Evolutionary conservation across 2,797 vertebrate species (phyloP).

Genomic region (Graptemys geographica): DNA sequence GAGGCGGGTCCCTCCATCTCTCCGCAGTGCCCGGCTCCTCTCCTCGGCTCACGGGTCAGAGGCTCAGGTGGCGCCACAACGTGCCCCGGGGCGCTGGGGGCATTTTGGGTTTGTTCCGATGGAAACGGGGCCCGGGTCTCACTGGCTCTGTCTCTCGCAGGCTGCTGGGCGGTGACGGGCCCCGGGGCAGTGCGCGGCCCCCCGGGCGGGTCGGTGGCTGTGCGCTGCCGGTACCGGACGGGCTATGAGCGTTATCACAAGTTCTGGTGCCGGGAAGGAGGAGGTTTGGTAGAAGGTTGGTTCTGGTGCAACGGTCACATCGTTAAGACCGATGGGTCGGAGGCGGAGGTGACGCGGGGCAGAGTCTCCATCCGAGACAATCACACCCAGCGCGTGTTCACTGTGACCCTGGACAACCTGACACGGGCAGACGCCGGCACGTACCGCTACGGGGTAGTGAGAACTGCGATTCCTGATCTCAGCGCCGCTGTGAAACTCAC

Average conservation of each 20-base stretch:
- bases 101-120: not conserved
- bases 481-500: fast-evolving
- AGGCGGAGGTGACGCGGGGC: fast-evolving
- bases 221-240: not conserved
- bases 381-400: conserved; percentile 29
- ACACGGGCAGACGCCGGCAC: not conserved
- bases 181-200: fast-evolving
- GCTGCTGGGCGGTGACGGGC: not conserved
- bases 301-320: not conserved
- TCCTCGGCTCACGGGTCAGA: not conserved
- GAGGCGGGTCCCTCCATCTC: not conserved
- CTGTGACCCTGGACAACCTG: conserved; percentile 33
- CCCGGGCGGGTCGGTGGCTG: not conserved
- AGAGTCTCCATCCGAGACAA: conserved; percentile 22
- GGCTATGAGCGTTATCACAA: not conserved
- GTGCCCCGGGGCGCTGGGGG: not conserved
- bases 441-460: fast-evolving
- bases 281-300: too few relatives aligned
- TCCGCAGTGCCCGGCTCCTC: fast-evolving
- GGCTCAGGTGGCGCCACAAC: not conserved
- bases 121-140: not conserved
- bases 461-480: fast-evolving
- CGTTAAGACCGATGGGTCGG: fast-evolving
- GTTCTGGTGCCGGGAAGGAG: too few relatives aligned
- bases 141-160: conserved; percentile 30